Evolutionary conservation across 2,113 vertebrate species (phyloP).

Genomic region (Tragelaphus strepsiceros): DNA sequence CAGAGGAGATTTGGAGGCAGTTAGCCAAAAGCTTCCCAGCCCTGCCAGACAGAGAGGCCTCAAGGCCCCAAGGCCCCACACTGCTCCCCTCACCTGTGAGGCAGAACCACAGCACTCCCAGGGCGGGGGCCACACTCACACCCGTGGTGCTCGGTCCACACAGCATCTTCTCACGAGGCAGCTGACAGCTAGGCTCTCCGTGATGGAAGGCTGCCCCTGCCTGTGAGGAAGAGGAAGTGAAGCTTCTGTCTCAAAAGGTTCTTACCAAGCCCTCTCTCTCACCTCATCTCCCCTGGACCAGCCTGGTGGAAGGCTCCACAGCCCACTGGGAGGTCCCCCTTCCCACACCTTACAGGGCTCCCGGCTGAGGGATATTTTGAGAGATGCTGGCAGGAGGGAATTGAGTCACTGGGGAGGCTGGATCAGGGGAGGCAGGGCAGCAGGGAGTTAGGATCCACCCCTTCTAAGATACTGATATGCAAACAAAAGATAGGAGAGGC

Average conservation of each 20-base stretch:
- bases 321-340: background rate
- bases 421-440: background rate
- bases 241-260: background rate
- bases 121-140: background rate
- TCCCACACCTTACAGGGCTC: background rate
- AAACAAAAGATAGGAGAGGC: background rate
- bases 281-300: background rate
- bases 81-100: conserved; percentile 57
- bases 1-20: background rate
- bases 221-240: conserved; percentile 1
- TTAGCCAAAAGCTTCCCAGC: background rate
- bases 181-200: conserved; percentile 34
- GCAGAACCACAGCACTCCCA: conserved; percentile 50
- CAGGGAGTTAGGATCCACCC: background rate
- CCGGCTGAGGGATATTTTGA: background rate
- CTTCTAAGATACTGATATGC: background rate
- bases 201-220: background rate
- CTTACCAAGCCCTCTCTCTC: background rate
- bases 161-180: conserved; percentile 42
- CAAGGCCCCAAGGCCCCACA: background rate
- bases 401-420: background rate
- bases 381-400: background rate
- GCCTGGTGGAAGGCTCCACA: background rate
- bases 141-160: background rate
- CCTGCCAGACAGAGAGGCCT: background rate